Conservation (phyloP, 2,797 vertebrate species). For the Xiphophorus birchmanni region DNA sequence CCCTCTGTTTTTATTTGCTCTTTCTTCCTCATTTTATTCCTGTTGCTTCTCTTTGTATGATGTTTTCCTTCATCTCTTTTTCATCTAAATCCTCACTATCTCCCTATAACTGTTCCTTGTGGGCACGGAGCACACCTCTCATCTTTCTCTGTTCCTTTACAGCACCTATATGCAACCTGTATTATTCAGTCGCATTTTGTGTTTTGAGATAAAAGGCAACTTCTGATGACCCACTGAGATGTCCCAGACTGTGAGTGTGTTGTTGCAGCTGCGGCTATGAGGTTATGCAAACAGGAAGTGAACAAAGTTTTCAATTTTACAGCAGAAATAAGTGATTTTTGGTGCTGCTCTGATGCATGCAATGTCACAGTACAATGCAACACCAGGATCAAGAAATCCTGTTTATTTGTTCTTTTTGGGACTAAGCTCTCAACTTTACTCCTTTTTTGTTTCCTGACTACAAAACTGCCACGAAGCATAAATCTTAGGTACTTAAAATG, state of each 20-base stretch:
- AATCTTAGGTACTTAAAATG: background rate
- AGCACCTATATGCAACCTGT: background rate
- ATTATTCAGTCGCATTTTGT: conserved; percentile 7
- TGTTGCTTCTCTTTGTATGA: background rate
- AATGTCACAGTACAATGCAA: background rate
- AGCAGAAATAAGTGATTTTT: conserved; percentile 9
- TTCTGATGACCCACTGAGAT: conserved; percentile 12
- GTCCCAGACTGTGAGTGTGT: conserved; percentile 13
- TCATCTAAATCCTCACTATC: background rate
- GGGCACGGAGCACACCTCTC: background rate
- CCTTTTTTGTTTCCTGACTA: background rate
- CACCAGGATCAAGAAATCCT: background rate
- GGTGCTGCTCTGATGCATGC: background rate
- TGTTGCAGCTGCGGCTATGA: conserved; percentile 23
- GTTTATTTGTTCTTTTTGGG: background rate
- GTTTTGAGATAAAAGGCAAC: conserved; percentile 16
- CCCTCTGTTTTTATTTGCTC: conserved; percentile 22
- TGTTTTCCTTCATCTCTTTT: conserved; percentile 6
- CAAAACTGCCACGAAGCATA: background rate
- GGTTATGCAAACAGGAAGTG: conserved; percentile 24
- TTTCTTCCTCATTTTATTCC: conserved; percentile 15
- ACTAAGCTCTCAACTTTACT: background rate
- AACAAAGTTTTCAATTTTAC: conserved; percentile 12
- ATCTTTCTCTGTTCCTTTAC: conserved; percentile 5
- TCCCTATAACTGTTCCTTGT: background rate